phyloP scores from a whole-genome alignment of 2,888 invertebrate species.

The Bellardia bayeri region DNA sequence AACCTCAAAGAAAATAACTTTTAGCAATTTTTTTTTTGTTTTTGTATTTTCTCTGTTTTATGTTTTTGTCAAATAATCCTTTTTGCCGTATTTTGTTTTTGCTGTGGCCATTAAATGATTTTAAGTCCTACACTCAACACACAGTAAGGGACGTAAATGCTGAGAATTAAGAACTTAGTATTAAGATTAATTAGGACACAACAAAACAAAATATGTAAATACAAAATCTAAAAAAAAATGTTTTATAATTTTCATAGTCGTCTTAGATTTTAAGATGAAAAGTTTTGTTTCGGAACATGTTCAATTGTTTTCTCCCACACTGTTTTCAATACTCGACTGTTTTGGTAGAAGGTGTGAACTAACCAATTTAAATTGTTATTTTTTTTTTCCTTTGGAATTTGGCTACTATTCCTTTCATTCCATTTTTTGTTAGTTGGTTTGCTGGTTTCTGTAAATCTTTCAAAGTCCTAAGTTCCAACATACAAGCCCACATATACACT shows the following conservation, averaged over 20 bases:
- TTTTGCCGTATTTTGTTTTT: background rate
- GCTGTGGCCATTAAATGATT: background rate
- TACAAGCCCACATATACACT: background rate
- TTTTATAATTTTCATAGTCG: too few relatives aligned
- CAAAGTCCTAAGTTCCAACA: background rate
- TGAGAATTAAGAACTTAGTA: too few relatives aligned
- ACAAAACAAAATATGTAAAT: too few relatives aligned
- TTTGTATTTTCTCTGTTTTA: constrained; percentile 6
- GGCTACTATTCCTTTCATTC: background rate
- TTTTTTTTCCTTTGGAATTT: background rate
- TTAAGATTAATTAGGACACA: too few relatives aligned
- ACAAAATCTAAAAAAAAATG: too few relatives aligned
- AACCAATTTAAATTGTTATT: constrained; percentile 19
- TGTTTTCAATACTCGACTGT: background rate
- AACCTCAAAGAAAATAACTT: constrained; percentile 17
- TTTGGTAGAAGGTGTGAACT: constrained; percentile 21
- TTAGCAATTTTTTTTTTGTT: background rate
- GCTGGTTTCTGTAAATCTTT: constrained; percentile 22
- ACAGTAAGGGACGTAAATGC: constrained; percentile 1
- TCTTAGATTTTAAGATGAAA: too few relatives aligned
- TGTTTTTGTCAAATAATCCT: constrained; percentile 2
- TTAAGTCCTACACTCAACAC: background rate
- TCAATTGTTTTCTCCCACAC: background rate
- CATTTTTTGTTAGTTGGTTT: constrained; percentile 3
- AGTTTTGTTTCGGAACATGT: too few relatives aligned